Conservation (phyloP, 2,113 vertebrate species). For the Phrynocephalus versicolor region DNA sequence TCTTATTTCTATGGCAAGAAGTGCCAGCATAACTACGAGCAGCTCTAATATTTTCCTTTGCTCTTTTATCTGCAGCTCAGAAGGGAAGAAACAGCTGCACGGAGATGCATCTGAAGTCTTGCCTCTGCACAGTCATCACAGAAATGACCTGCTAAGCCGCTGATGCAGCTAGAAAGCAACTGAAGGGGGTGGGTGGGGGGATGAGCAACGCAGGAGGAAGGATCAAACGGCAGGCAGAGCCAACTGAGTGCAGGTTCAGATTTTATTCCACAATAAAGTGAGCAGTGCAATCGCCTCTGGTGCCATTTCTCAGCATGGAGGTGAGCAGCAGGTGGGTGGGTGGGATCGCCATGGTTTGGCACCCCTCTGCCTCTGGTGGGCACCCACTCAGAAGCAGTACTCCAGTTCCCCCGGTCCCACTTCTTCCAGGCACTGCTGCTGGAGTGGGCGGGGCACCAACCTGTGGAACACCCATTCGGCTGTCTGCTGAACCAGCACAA, state of each 20-base stretch:
- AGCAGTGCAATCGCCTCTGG: background rate
- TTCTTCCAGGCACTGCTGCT: too few species aligned
- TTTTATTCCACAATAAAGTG: background rate
- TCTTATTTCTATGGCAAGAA: background rate
- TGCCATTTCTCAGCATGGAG: background rate
- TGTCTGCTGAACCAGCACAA: too few species aligned
- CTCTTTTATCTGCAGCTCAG: background rate
- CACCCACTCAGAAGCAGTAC: too few species aligned
- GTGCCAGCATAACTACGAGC: background rate
- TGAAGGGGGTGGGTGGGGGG: background rate
- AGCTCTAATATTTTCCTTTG: background rate
- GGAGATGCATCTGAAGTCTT: background rate
- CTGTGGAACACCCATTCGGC: too few species aligned
- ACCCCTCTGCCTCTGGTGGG: too few species aligned
- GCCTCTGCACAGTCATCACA: constrained; percentile 25
- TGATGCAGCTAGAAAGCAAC: background rate
- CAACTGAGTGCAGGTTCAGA: background rate
- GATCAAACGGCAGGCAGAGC: background rate
- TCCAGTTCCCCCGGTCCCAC: too few species aligned
- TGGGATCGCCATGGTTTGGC: too few species aligned
- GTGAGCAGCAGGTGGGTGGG: background rate
- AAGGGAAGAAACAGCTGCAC: background rate
- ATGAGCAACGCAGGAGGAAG: background rate
- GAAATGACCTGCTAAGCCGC: background rate
- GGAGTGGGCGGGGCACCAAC: too few species aligned